Percentiles rank a stretch among this genome's conserved stretches.
phyloP scores from a whole-genome alignment of 2,888 invertebrate species.

The Desoria tigrina region DNA sequence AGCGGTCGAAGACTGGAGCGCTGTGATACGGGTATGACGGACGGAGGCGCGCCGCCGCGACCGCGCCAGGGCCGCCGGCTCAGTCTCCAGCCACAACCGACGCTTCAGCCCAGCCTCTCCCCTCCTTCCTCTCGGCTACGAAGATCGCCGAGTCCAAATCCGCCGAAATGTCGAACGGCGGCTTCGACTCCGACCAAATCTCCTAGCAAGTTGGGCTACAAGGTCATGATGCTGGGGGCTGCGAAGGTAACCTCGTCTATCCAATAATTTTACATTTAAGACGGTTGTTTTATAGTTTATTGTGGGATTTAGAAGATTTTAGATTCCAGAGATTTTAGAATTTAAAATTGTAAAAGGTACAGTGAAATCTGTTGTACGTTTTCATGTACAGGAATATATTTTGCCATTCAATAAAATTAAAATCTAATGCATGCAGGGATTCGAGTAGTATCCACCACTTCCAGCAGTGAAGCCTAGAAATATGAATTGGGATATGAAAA shows the following conservation, averaged over 20 bases:
- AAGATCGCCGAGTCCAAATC: slow-evolving; percentile 49
- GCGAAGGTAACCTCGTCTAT: slow-evolving; percentile 35
- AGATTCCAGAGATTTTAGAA: too few species aligned
- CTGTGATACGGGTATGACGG: slow-evolving; percentile 41
- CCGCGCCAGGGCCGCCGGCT: slow-evolving; percentile 44
- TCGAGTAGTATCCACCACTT: too few species aligned
- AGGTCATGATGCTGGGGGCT: slow-evolving; percentile 51
- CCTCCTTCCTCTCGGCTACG: slow-evolving; percentile 41
- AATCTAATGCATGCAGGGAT: too few species aligned
- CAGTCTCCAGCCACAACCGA: slow-evolving; percentile 48
- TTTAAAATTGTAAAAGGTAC: too few species aligned
- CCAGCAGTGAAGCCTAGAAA: too few species aligned
- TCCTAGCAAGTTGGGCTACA: slow-evolving; percentile 44
- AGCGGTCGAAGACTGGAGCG: slow-evolving; percentile 30
- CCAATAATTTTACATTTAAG: background rate
- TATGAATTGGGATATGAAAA: background rate
- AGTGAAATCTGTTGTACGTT: background rate
- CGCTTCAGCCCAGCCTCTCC: slow-evolving; percentile 40
- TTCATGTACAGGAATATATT: slow-evolving; percentile 54
- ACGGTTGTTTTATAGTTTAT: background rate
- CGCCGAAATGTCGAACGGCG: slow-evolving; percentile 41
- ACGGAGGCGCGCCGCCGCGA: slow-evolving; percentile 40
- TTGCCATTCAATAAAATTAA: too few species aligned
- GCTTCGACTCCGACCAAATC: slow-evolving; percentile 43
- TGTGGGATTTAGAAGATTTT: background rate